These are phyloP conservation scores for Lamprotornis superbus DNA, from an alignment of 2,113 vertebrate species.

Conservation along the genomic window DNA sequence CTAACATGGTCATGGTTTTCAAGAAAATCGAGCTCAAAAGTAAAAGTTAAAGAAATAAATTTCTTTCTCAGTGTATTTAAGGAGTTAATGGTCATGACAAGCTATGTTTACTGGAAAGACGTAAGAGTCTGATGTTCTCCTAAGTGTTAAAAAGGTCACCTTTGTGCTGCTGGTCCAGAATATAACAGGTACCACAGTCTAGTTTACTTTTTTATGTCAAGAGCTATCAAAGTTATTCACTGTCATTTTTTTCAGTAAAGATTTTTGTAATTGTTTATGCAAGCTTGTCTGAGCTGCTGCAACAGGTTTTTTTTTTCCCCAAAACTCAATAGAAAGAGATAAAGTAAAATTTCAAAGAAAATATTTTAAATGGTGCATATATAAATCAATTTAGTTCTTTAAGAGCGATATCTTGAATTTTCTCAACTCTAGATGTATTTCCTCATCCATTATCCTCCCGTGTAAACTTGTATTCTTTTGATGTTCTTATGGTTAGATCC, in stretches of 20 bases:
- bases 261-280: not conserved
- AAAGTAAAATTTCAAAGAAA: not conserved
- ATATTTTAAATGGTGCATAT: not conserved
- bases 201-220: not conserved
- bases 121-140: not conserved
- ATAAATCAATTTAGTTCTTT: not conserved
- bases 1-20: not conserved
- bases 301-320: not conserved
- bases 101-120: not conserved
- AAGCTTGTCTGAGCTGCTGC: not conserved
- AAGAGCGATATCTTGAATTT: not conserved
- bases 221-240: not conserved
- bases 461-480: not conserved
- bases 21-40: not conserved
- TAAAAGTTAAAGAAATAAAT: not conserved
- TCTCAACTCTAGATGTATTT: not conserved
- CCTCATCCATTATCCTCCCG: fast-evolving
- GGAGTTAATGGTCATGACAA: not conserved
- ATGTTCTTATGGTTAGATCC: not conserved
- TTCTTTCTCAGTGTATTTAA: not conserved
- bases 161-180: not conserved
- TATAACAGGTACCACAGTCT: fast-evolving
- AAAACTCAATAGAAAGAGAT: not conserved
- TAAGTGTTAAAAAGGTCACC: not conserved
- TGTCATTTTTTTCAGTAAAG: not conserved